phyloP scores from a whole-genome alignment of 2,797 vertebrate genomes.

The Aeoliscus strigatus region DNA sequence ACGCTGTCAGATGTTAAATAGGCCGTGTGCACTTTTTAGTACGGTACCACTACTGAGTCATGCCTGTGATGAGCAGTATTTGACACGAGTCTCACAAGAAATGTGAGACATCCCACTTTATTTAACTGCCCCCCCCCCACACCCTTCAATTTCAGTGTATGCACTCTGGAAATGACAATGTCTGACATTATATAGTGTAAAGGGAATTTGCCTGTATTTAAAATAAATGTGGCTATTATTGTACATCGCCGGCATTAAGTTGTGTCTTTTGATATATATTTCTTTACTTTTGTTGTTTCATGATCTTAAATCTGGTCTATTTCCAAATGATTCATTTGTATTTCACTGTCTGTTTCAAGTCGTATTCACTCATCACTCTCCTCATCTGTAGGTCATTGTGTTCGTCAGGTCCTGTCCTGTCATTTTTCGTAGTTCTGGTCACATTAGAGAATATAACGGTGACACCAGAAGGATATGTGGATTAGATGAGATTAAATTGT shows the following conservation, averaged over 20 bases:
- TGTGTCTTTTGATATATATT: background rate
- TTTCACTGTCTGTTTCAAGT: too few relatives aligned
- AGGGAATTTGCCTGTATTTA: conserved; percentile 84
- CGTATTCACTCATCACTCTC: too few relatives aligned
- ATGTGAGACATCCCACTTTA: conserved; percentile 71
- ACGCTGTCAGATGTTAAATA: conserved; percentile 82
- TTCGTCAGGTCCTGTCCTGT: too few relatives aligned
- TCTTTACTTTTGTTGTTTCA: background rate
- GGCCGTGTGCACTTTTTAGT: conserved; percentile 81
- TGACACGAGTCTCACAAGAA: conserved; percentile 71
- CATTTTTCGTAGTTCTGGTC: too few relatives aligned
- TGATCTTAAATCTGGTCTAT: too few relatives aligned
- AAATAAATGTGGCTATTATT: conserved; percentile 88
- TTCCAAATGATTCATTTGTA: too few relatives aligned
- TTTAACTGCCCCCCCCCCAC: conserved; percentile 42
- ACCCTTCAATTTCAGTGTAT: conserved; percentile 59
- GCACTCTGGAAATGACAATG: conserved; percentile 79
- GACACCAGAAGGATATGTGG: too few relatives aligned
- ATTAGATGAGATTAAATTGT: too few relatives aligned
- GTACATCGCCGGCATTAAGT: conserved; percentile 57
- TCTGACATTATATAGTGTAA: conserved; percentile 70
- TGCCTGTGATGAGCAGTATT: conserved; percentile 80
- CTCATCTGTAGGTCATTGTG: too few relatives aligned
- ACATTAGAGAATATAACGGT: too few relatives aligned
- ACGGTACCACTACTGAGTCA: conserved; percentile 88